phyloP scores from a whole-genome alignment of 30 jellyfish, hydroid and myxozoan genomes.

The Pelagia noctiluca region DNA sequence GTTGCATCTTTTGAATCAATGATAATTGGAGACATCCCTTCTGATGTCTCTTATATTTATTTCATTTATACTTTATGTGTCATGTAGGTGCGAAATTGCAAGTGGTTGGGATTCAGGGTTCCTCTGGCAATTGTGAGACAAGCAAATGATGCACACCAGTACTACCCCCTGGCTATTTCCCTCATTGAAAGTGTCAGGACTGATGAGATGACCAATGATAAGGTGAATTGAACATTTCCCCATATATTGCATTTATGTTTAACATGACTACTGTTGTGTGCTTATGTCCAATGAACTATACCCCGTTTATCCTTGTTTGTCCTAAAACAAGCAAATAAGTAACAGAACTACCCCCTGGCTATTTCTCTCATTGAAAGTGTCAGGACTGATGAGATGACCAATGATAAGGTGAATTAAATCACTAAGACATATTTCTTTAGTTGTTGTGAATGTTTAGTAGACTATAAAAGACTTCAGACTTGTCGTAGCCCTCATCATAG shows the following conservation, averaged over 20 bases:
- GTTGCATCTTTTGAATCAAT: too few relatives aligned
- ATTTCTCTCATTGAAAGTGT: constrained; percentile 93
- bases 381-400: constrained; percentile 87
- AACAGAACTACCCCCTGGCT: constrained; percentile 95
- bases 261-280: too few relatives aligned
- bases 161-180: constrained; percentile 94
- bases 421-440: too few relatives aligned
- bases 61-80: background rate
- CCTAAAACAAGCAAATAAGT: constrained; percentile 95
- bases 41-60: too few relatives aligned
- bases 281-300: too few relatives aligned
- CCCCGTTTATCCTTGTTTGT: too few relatives aligned
- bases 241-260: too few relatives aligned
- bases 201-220: constrained; percentile 85
- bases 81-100: constrained; percentile 86
- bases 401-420: constrained; percentile 90
- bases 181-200: constrained; percentile 94
- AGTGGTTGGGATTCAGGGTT: constrained; percentile 97
- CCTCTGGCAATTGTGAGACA: constrained; percentile 96
- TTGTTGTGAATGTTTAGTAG: too few relatives aligned
- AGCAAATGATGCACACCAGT: constrained; percentile 98
- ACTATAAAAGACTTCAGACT: too few relatives aligned
- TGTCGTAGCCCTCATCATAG: too few relatives aligned
- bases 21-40: too few relatives aligned
- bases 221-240: too few relatives aligned